Percentiles rank a stretch among this genome's conserved stretches.
phyloP scores from a whole-genome alignment of 2,113 vertebrate species.

The Merops nubicus region DNA sequence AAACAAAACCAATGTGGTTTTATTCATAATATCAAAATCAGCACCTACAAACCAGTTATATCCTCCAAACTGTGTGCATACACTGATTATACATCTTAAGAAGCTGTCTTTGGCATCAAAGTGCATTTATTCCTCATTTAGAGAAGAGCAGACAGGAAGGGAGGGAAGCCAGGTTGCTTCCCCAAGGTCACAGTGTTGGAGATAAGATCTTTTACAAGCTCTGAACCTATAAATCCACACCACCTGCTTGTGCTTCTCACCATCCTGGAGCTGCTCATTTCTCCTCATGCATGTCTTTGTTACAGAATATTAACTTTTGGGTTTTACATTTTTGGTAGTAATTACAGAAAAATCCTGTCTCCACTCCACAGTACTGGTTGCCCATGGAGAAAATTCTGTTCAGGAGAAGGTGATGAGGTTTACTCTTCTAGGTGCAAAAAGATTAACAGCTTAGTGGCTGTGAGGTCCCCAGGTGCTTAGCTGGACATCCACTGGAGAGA shows the following conservation, averaged over 20 bases:
- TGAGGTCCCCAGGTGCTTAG: background rate
- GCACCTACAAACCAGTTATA: background rate
- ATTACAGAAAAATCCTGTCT: background rate
- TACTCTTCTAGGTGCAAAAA: background rate
- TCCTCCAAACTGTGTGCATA: background rate
- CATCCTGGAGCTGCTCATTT: background rate
- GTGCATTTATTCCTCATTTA: background rate
- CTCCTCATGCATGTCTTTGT: background rate
- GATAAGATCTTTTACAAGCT: background rate
- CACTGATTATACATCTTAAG: background rate
- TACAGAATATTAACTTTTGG: background rate
- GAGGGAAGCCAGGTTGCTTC: background rate
- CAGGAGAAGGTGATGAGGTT: background rate
- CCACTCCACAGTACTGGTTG: background rate
- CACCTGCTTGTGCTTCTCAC: background rate
- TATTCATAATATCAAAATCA: background rate
- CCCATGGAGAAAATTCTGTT: background rate
- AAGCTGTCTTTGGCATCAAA: background rate
- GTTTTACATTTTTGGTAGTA: background rate
- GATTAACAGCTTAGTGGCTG: background rate
- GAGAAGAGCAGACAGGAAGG: background rate
- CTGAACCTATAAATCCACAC: background rate
- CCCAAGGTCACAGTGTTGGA: background rate
- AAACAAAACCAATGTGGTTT: background rate
- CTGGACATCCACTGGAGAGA: background rate